Evolutionary conservation across 2,113 vertebrate species (phyloP).

Genomic region (Circaetus gallicus): DNA sequence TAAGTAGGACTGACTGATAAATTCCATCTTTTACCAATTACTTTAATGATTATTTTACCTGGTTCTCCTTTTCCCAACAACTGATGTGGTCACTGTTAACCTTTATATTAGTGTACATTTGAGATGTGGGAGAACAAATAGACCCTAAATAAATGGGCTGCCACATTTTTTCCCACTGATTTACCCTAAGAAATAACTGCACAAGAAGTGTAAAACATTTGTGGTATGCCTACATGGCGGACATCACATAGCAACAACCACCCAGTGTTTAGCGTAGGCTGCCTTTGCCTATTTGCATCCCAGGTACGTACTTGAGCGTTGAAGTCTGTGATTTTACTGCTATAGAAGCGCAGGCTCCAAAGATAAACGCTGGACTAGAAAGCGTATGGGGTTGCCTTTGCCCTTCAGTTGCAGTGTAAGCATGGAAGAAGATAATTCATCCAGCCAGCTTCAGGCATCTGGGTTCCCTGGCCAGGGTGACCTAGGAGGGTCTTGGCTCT

Average conservation of each 20-base stretch:
- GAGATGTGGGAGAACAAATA: not conserved
- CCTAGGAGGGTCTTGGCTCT: not conserved
- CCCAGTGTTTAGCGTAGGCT: not conserved
- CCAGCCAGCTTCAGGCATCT: not conserved
- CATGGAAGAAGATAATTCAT: not conserved
- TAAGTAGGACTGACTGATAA: not conserved
- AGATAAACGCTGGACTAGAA: not conserved
- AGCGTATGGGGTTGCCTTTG: not conserved
- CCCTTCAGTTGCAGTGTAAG: not conserved
- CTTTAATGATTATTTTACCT: not conserved
- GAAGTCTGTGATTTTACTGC: not conserved
- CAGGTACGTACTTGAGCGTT: rapidly evolving
- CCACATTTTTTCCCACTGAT: not conserved
- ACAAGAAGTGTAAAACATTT: not conserved
- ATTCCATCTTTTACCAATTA: not conserved
- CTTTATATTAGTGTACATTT: not conserved
- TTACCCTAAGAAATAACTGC: not conserved
- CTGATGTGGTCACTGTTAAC: not conserved
- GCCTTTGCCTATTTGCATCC: not conserved
- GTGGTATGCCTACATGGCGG: not conserved
- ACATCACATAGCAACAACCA: not conserved
- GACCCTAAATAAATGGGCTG: not conserved
- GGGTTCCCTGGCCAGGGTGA: not conserved
- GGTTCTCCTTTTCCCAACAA: not conserved
- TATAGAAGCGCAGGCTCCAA: not conserved